Conservation (phyloP, 2,888 invertebrate species). For the Aspidiotus destructor region DNA sequence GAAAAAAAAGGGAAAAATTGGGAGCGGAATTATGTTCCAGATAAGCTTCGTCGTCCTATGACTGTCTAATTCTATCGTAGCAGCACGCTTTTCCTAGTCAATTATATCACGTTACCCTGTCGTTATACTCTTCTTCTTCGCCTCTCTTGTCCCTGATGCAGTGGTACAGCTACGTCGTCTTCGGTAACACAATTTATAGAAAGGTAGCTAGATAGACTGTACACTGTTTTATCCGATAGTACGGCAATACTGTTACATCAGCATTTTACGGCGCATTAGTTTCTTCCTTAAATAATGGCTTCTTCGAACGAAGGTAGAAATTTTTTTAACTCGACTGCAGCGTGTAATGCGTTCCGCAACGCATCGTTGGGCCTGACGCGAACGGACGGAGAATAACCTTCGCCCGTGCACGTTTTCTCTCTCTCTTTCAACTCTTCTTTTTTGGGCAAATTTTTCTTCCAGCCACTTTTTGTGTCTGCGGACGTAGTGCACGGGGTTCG, state of each 20-base stretch:
- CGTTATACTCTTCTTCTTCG: background rate
- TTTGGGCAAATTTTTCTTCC: background rate
- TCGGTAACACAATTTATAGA: constrained; percentile 1
- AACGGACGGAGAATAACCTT: constrained; percentile 4
- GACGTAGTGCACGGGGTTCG: too few relatives aligned
- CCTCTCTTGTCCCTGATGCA: background rate
- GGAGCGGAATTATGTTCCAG: background rate
- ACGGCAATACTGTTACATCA: background rate
- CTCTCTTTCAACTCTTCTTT: background rate
- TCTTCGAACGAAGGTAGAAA: background rate
- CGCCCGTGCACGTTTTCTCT: constrained; percentile 8
- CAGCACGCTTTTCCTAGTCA: constrained; percentile 2
- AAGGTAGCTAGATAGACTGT: background rate
- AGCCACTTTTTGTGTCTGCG: background rate
- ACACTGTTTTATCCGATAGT: background rate
- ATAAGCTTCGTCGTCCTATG: background rate
- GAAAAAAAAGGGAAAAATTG: background rate
- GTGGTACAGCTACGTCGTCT: background rate
- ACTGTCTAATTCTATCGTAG: background rate
- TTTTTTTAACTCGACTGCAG: constrained; percentile 9
- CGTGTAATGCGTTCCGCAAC: constrained; percentile 13
- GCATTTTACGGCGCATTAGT: constrained; percentile 4
- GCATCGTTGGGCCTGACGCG: background rate
- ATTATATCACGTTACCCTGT: background rate
- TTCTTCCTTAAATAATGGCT: background rate